A percentile compares a stretch with the other conserved stretches of the same genome.
phyloP scores from a whole-genome alignment of 2,888 invertebrate genomes.

The Sturmia bella region DNA sequence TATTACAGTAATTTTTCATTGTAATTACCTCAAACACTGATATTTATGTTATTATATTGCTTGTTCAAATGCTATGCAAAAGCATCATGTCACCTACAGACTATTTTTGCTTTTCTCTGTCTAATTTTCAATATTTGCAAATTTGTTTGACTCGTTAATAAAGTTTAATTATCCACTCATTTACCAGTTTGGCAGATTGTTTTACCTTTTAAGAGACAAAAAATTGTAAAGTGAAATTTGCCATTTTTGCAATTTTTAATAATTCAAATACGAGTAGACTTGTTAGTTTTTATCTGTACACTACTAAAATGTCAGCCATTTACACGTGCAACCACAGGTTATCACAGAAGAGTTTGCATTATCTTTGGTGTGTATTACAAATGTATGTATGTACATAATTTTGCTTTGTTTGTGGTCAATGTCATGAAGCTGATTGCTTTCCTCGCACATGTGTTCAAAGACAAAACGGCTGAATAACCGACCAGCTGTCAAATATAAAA shows the following conservation, averaged over 20 bases:
- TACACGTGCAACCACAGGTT: conserved; percentile 22
- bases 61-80: too few species aligned
- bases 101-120: too few species aligned
- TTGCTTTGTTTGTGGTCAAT: conserved; percentile 64
- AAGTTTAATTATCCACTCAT: conserved; percentile 44
- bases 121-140: too few species aligned
- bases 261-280: conserved; percentile 58
- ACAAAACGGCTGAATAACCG: not conserved
- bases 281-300: conserved; percentile 21
- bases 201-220: conserved; percentile 17
- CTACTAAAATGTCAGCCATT: conserved; percentile 31
- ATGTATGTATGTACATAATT: conserved; percentile 33
- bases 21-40: too few species aligned
- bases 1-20: too few species aligned
- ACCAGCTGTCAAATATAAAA: not conserved
- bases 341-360: not conserved
- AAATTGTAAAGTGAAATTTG: conserved; percentile 63
- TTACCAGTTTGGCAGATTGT: conserved; percentile 36
- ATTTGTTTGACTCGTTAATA: conserved; percentile 39
- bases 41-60: too few species aligned
- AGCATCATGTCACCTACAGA: too few species aligned
- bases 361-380: not conserved
- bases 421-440: conserved; percentile 63
- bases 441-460: not conserved
- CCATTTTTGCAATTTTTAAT: conserved; percentile 60